Evolutionary conservation across 1,140 invertebrate species (phyloP), one percentile per base, ranked within the genome.

Genomic region (Apis dorsata): DNA sequence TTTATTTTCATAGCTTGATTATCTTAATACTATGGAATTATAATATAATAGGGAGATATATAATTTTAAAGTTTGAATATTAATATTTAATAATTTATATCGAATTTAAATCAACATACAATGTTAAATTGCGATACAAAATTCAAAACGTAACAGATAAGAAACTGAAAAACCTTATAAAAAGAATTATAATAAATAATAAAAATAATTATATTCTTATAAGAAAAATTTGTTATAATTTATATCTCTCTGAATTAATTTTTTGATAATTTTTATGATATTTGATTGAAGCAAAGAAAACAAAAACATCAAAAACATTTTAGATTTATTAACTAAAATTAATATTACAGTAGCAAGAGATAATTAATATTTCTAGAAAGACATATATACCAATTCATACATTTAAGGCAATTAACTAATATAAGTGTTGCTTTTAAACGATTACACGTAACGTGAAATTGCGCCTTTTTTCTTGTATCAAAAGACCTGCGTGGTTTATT

Each of bases 401-500:
- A 19, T 63, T 44, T 24, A 55, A 7, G 55, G 44, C 34, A 75
- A 75, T 81, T 81, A 76, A 68, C n/a, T 59, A 51, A 57, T 44
- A 24, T 75, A 74, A 76, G 24, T 17, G 34, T 76, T 57, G 63
- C 63, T 68, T 59, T 68, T 75, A 68, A 76, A 19, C 51, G 53
- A 66, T 57, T 73, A 65, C 60, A 21, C 34, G 60, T 44, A 24
- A 44, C 79, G n/a, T 66, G 62, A 19, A 75, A 66, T 75, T 55
- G 57, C 62, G 21, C 21, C 13, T 11, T 9, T 59, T 72, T 66
- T 66, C 19, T 44, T 11, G 53, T 28, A 55, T 57, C n/a, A n/a
- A 81, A 75, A 75, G 79, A 66, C 57, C 11, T 17, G 28, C 57
- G 60, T 63, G 70, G 63, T 53, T 63, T 44, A 80, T 81, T 66